phyloP scores from a whole-genome alignment of 1,140 invertebrate species.

The Cardiocondyla obscurior region DNA sequence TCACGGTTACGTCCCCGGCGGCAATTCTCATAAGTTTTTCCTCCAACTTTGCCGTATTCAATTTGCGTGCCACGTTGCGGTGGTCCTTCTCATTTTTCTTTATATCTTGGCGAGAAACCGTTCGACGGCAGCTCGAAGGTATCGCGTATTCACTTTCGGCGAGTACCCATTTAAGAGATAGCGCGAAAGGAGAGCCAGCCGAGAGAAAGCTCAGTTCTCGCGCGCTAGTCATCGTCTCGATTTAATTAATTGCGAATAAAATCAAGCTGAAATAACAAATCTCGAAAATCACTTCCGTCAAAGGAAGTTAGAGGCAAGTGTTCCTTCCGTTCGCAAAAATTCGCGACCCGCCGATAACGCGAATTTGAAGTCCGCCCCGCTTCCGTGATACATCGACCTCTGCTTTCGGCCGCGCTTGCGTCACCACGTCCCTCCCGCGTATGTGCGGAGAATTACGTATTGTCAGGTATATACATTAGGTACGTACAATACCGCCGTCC shows the following conservation, averaged over 20 bases:
- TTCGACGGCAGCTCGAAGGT: conserved; percentile 28
- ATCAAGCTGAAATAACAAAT: neutral
- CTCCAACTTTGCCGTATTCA: conserved; percentile 56
- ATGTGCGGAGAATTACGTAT: conserved; percentile 24
- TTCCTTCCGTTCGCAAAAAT: neutral
- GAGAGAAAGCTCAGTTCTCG: too few species aligned
- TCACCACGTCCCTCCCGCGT: neutral
- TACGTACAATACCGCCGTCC: conserved; percentile 26
- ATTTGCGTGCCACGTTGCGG: conserved; percentile 51
- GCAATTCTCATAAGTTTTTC: conserved; percentile 58
- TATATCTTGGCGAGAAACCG: conserved; percentile 21
- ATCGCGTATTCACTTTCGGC: conserved; percentile 29
- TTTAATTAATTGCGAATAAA: too few species aligned
- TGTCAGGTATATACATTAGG: conserved; percentile 42
- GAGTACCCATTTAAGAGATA: neutral
- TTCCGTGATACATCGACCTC: conserved; percentile 18
- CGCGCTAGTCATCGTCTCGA: neutral
- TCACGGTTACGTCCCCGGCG: conserved; percentile 58
- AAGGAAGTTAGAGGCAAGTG: neutral
- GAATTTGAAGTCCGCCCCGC: conserved; percentile 28
- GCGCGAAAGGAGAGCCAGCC: neutral
- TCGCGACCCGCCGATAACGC: neutral
- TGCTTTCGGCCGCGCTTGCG: neutral
- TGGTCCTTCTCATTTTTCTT: conserved; percentile 46
- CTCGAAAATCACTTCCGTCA: neutral